phyloP scores from a whole-genome alignment of 2,888 invertebrate genomes.

The Pogonocherus hispidulus region DNA sequence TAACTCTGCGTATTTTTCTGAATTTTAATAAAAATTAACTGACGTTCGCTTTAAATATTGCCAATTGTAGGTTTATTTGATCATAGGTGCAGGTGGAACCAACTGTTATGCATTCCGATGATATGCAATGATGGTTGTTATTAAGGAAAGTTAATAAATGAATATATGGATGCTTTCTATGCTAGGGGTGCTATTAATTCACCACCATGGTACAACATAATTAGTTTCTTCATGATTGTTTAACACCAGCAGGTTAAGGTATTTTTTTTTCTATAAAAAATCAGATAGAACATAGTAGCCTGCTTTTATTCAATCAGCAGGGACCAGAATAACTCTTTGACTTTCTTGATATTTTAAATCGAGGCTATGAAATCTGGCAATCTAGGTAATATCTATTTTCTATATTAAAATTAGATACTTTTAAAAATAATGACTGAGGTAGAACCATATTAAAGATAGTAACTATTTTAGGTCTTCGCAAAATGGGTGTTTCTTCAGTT shows the following conservation, averaged over 20 bases:
- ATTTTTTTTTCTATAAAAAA: too few relatives aligned
- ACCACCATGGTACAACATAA: neutral
- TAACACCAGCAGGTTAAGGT: neutral
- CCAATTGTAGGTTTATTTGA: conserved; percentile 37
- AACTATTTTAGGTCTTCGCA: too few relatives aligned
- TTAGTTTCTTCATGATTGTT: neutral
- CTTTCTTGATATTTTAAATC: too few relatives aligned
- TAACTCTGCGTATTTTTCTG: conserved; percentile 23
- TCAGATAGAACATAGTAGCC: too few relatives aligned
- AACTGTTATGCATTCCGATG: conserved; percentile 5
- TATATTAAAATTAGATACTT: too few relatives aligned
- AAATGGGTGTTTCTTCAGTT: too few relatives aligned
- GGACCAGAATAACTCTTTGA: too few relatives aligned
- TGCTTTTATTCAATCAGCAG: too few relatives aligned
- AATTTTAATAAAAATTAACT: conserved; percentile 39
- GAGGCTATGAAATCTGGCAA: too few relatives aligned
- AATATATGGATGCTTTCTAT: conserved; percentile 4
- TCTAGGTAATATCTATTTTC: too few relatives aligned
- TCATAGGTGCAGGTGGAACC: conserved; percentile 33
- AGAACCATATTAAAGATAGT: too few relatives aligned
- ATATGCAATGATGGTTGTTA: conserved; percentile 6
- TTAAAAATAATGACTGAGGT: too few relatives aligned
- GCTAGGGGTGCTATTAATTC: neutral
- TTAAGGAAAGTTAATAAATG: conserved; percentile 3
- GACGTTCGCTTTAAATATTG: conserved; percentile 39